Base-by-base conservation (phyloP, 2,797 vertebrate species). In the Neopelma chrysocephalum region DNA sequence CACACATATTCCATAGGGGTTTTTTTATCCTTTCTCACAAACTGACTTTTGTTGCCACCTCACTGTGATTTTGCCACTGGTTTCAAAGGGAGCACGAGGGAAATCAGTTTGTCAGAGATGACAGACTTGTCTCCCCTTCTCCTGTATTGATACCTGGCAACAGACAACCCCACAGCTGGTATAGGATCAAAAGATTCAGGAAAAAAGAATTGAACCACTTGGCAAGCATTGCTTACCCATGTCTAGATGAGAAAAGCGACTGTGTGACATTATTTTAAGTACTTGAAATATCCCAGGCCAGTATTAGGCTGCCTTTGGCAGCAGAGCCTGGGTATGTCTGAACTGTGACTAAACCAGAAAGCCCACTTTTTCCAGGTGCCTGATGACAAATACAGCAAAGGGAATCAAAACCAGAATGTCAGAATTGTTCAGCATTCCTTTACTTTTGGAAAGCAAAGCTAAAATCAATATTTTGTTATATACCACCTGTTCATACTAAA, bases 141-240 rank as follows among this genome's bases (percentile, higher is more conserved):
- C 48, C 10, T 40, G 3, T 3, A 6, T 0, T 25, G 23, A 58
- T 15, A 51, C 1, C 18, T 45, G 43, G 36, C 61, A 85, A 16
- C 56, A 75, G 85, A 23, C 54, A 34, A 19, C 27, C 25, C 32
- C 56, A 11, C 16, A 15, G 36, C 12, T 26, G 15, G 36, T 72
- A 40, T 2, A 27, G 0, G 8, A 43, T 5, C 27, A 10, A n/a
- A 13, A 84, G 31, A 62, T 47, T 13, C 14, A 29, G 50, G 20
- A n/a, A 31, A 22, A 38, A 11, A 36, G 1, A 7, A 3, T 0
- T 3, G 23, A 65, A 10, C 2, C 3, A 0, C 57, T 32, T 38
- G 34, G 45, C 22, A 34, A 54, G 15, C 9, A 21, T 7, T 40
- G 26, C 68, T 40, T 23, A 13, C 4, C 25, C 23, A 5, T 27